Percentiles rank a stretch among this genome's conserved stretches.
Conservation (phyloP, 2,888 invertebrate species). For the Erebia epiphron region DNA sequence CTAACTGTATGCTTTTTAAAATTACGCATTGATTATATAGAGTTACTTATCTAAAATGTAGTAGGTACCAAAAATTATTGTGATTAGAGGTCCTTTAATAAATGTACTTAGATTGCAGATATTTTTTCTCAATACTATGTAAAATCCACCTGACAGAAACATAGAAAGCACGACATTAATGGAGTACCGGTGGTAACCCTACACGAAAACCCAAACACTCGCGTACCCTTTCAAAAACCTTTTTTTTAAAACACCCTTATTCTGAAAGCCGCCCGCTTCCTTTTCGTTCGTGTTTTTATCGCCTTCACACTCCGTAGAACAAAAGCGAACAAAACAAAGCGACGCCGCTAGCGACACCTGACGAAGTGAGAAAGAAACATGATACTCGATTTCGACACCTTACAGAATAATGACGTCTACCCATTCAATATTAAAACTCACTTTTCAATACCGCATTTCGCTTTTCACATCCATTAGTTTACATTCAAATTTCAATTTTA, state of each 20-base stretch:
- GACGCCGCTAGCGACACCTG: constrained; percentile 78
- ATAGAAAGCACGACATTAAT: not conserved
- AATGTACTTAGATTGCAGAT: not conserved
- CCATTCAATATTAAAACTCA: constrained; percentile 36
- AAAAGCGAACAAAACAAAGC: constrained; percentile 76
- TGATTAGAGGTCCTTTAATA: too few relatives aligned
- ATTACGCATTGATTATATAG: too few relatives aligned
- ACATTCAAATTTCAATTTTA: constrained; percentile 47
- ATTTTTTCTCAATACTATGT: not conserved
- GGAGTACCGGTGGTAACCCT: constrained; percentile 3
- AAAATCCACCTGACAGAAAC: not conserved
- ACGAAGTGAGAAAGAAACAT: constrained; percentile 79
- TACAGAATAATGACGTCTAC: constrained; percentile 38
- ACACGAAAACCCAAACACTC: constrained; percentile 48
- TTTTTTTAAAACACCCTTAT: constrained; percentile 57
- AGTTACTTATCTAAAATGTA: too few relatives aligned
- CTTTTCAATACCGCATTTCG: constrained; percentile 30
- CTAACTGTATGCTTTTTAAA: too few relatives aligned
- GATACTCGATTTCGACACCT: constrained; percentile 54
- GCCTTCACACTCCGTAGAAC: constrained; percentile 78
- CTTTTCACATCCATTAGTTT: constrained; percentile 27
- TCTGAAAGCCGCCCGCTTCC: constrained; percentile 65
- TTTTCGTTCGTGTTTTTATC: constrained; percentile 65
- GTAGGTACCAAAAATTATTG: too few relatives aligned
- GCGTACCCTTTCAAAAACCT: constrained; percentile 44